Percentiles rank a stretch among this genome's conserved stretches.
Conservation (phyloP, 1,140 invertebrate genomes). For the Laupala kohalensis region DNA sequence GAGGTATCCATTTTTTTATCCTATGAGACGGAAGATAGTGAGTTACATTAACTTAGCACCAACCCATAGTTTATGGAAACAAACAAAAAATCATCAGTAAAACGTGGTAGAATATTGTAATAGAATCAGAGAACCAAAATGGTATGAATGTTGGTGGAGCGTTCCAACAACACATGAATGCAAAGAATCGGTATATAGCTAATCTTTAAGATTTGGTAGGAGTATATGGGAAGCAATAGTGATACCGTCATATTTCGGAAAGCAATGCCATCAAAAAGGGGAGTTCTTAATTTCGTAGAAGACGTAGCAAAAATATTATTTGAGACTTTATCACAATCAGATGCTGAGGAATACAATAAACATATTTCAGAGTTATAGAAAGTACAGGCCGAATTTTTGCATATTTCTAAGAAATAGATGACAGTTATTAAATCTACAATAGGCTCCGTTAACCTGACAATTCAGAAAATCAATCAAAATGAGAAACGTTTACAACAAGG, state of each 20-base stretch:
- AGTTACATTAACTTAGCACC: background rate
- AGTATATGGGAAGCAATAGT: background rate
- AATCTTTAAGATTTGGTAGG: background rate
- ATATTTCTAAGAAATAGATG: background rate
- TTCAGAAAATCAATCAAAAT: constrained; percentile 1
- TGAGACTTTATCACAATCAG: no score
- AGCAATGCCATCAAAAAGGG: no score
- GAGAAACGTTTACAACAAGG: background rate
- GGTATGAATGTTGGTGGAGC: background rate
- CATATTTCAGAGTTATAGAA: background rate
- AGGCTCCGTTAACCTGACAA: background rate
- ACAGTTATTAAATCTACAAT: background rate
- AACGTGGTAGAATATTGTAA: background rate
- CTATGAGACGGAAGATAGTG: no score
- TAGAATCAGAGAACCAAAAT: background rate
- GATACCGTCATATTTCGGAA: no score
- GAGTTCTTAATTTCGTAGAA: no score
- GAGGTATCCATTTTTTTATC: background rate
- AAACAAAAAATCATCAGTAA: background rate
- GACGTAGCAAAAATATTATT: no score
- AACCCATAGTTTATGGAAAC: background rate
- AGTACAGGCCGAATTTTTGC: background rate
- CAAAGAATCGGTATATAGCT: background rate
- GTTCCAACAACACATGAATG: background rate
- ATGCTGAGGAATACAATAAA: background rate